A percentile compares a stretch with the other conserved stretches of the same genome.
These are phyloP conservation scores for Petrosia ficiformis DNA, from an alignment of 37 sponge, comb jelly and placozoan species.

Conservation along the genomic window DNA sequence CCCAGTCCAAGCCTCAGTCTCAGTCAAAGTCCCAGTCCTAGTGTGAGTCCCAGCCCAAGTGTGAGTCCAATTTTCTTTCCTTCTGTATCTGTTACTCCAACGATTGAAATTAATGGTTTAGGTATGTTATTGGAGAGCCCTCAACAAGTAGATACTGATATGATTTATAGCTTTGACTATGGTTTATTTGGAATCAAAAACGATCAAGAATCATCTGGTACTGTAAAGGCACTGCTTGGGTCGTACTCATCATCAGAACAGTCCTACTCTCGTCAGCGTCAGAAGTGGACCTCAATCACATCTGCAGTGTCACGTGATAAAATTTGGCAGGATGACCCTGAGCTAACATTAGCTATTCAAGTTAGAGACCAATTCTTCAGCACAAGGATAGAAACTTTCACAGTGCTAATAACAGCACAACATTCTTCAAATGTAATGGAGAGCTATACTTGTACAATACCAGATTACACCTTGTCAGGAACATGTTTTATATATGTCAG, in stretches of 20 bases:
- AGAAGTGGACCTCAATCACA: neutral
- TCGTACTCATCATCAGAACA: neutral
- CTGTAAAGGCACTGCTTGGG: neutral
- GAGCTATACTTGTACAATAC: neutral
- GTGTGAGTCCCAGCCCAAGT: neutral
- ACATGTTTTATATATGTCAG: neutral
- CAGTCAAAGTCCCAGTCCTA: neutral
- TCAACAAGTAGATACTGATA: neutral
- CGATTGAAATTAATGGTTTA: neutral
- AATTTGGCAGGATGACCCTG: neutral
- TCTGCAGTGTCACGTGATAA: neutral
- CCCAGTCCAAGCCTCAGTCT: too few species aligned
- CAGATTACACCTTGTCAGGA: neutral
- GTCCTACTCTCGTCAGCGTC: neutral
- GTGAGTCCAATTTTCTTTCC: neutral
- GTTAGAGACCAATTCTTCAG: neutral
- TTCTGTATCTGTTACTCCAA: neutral
- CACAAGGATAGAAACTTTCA: neutral
- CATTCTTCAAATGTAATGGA: neutral
- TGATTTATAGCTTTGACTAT: slow-evolving; percentile 1
- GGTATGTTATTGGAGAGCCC: neutral
- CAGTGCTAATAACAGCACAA: neutral
- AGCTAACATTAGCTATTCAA: neutral
- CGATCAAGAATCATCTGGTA: neutral
- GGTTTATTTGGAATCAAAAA: slow-evolving; percentile 4